Conservation (phyloP, 2,113 vertebrate genomes). For the Scomber scombrus region DNA sequence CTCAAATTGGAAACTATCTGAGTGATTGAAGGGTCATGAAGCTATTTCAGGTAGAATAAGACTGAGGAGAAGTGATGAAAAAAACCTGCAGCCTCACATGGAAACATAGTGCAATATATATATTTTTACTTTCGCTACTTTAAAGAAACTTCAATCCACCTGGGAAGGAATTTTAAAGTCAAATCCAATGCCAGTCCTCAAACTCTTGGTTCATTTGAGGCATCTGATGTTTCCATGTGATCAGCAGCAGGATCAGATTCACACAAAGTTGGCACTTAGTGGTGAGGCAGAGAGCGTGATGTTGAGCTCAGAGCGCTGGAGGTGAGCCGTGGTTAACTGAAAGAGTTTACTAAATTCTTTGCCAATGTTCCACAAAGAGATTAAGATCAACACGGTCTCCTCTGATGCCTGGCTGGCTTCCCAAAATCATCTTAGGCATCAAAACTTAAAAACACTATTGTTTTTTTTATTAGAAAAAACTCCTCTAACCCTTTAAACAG, state of each 20-base stretch:
- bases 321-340: conserved; percentile 10
- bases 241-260: neutral
- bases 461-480: neutral
- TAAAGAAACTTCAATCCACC: neutral
- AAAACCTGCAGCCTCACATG: neutral
- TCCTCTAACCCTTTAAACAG: neutral
- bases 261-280: too few relatives aligned
- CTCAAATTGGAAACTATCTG: neutral
- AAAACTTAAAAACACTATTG: neutral
- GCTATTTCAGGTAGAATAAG: neutral
- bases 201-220: neutral
- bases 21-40: neutral
- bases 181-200: neutral
- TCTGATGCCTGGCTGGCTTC: neutral
- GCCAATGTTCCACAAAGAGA: neutral
- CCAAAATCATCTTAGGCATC: neutral
- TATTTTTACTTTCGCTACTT: conserved; percentile 1
- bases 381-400: neutral
- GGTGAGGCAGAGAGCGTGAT: too few relatives aligned
- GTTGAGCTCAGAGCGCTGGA: conserved; percentile 13
- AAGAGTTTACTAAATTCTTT: neutral
- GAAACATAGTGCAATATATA: conserved; percentile 2
- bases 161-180: neutral
- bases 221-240: conserved; percentile 13
- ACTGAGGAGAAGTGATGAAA: neutral